Base-by-base conservation (phyloP, 2,113 vertebrate species). In the Marmota flaviventris region DNA sequence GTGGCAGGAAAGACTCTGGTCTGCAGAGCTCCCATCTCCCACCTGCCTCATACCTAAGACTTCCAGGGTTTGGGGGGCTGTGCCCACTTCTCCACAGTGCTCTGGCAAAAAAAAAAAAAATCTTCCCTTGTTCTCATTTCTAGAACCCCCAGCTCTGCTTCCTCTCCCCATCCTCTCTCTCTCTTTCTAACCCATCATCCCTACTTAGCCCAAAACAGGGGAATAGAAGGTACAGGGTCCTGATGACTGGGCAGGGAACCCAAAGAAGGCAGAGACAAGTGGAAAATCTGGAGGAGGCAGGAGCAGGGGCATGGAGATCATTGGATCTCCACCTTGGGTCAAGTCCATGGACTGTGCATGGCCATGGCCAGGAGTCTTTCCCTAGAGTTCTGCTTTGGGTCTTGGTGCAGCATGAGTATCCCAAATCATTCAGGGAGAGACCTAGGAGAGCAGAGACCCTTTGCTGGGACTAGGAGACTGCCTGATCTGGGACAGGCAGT, bases 291-390 rank as follows among this genome's bases (percentile, higher is more conserved):
- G 58, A 48, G 37, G 37, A 85, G 27, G 51, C 8, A 16, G 29
- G 63, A 65, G 56, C 27, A 61, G 65, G 65, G 29, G 18, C 75
- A 65, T 58, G 37, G 51, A 85, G 63, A 22, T 13, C 17, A 0
- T 42, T 11, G 45, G 29, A 17, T 16, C 37, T 8, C 45, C 18
- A 0, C 12, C 34, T 6, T 8, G 5, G 1, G 45, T 8, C 29
- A 0, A 9, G 17, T 20, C 61, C 20, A 3, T 8, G 7, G 16
- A 16, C 32, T 0, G 5, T 0, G 16, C 0, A 0, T 16, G 76
- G 42, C 75, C 24, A 8, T 3, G 34, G 42, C 69, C 18, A 4
- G 2, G 34, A n/a, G 32, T 1, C 32, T 45, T 69, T 76, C 34
- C 42, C 24, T 67, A 1, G 56, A 22, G 22, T 22, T n/a, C 91